phyloP scores from a whole-genome alignment of 1,140 invertebrate genomes.

The Parasteatoda tepidariorum region DNA sequence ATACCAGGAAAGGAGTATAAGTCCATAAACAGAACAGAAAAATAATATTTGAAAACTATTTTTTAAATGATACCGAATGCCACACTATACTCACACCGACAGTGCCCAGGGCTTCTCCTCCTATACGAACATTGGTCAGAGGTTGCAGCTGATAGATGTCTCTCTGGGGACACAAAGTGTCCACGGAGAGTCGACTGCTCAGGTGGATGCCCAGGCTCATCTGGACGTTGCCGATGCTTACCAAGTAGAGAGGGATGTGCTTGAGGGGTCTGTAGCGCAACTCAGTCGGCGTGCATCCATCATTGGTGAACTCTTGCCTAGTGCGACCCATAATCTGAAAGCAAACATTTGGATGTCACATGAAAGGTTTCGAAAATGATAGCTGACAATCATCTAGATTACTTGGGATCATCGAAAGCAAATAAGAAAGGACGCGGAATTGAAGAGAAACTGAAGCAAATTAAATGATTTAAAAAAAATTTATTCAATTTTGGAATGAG shows the following conservation, averaged over 20 bases:
- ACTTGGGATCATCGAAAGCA: too few relatives aligned
- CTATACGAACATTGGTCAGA: conserved; percentile 26
- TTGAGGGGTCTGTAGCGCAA: conserved; percentile 39
- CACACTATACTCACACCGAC: conserved; percentile 28
- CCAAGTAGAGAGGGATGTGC: conserved; percentile 58
- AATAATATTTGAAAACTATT: too few relatives aligned
- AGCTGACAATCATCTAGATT: too few relatives aligned
- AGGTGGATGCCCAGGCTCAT: conserved; percentile 56
- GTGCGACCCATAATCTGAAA: conserved; percentile 40
- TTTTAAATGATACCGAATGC: too few relatives aligned
- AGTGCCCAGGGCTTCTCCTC: conserved; percentile 56
- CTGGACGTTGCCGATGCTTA: conserved; percentile 53
- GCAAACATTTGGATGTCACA: too few relatives aligned
- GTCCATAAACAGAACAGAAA: too few relatives aligned
- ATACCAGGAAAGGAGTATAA: too few relatives aligned
- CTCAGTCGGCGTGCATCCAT: conserved; percentile 37
- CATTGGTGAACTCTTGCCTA: conserved; percentile 32
- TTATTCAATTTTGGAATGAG: too few relatives aligned
- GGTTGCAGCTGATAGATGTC: conserved; percentile 17
- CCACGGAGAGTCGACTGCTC: conserved; percentile 38
- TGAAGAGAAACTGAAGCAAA: too few relatives aligned
- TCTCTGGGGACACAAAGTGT: neutral
- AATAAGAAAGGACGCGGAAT: too few relatives aligned
- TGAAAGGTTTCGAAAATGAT: too few relatives aligned
- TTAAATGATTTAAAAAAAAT: too few relatives aligned